A percentile compares a stretch with the other conserved stretches of the same genome.
These are phyloP conservation scores for Macaria notata DNA, from an alignment of 2,888 invertebrate species.

Conservation along the genomic window DNA sequence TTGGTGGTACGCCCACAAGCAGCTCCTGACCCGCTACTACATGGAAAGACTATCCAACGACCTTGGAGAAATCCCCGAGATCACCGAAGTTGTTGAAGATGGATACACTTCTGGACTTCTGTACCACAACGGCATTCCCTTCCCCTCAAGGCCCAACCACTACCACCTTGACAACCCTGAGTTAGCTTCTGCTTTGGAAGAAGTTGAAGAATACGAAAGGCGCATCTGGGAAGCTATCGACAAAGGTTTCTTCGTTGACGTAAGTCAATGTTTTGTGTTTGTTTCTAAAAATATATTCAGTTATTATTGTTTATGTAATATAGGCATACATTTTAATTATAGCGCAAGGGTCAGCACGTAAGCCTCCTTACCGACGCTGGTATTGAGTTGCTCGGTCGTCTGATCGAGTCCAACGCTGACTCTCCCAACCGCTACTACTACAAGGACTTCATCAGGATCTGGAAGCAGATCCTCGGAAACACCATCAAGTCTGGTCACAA, in stretches of 20 bases:
- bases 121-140: constrained; percentile 85
- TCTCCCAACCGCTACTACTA: constrained; percentile 84
- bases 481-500: constrained; percentile 42
- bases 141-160: constrained; percentile 83
- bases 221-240: constrained; percentile 84
- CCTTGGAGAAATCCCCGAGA: constrained; percentile 83
- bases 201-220: constrained; percentile 76
- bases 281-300: background rate
- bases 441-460: constrained; percentile 79
- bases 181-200: constrained; percentile 60
- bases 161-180: constrained; percentile 73
- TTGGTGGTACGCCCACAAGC: constrained; percentile 75
- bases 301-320: background rate
- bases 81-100: constrained; percentile 74
- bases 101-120: constrained; percentile 85
- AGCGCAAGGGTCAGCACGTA: constrained; percentile 77
- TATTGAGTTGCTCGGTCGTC: constrained; percentile 84
- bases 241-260: constrained; percentile 70
- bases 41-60: constrained; percentile 88
- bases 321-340: constrained; percentile 8
- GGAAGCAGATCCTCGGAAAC: constrained; percentile 83
- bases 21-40: constrained; percentile 87
- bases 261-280: constrained; percentile 40
- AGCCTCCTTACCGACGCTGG: constrained; percentile 83
- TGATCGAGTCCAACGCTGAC: constrained; percentile 85